Evolutionary conservation across 2,113 vertebrate species (phyloP).

Genomic region (Motacilla alba): DNA sequence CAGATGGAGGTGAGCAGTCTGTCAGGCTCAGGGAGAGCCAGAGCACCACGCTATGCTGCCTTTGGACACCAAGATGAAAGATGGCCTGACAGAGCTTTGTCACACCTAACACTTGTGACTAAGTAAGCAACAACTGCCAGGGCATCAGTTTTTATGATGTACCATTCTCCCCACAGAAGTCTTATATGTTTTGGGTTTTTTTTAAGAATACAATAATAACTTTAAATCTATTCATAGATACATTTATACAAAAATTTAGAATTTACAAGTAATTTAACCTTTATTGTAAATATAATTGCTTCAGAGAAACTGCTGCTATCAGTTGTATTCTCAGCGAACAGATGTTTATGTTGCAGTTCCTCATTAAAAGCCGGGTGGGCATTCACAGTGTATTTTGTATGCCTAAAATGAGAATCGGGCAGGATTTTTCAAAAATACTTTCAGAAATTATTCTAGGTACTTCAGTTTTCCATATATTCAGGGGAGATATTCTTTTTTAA

Average conservation of each 20-base stretch:
- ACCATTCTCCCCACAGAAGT: neutral
- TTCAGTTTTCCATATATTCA: neutral
- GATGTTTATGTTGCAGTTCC: neutral
- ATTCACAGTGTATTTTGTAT: neutral
- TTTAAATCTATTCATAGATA: neutral
- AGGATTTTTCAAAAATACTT: neutral
- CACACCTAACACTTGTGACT: neutral
- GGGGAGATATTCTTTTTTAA: neutral
- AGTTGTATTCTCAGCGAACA: neutral
- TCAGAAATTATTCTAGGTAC: neutral
- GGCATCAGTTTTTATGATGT: neutral
- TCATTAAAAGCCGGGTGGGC: neutral
- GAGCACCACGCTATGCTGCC: neutral
- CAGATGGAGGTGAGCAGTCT: neutral
- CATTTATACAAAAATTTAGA: neutral
- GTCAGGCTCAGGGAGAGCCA: accelerated
- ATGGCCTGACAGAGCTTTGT: neutral
- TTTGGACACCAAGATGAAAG: neutral
- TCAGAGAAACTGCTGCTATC: neutral
- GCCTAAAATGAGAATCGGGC: neutral
- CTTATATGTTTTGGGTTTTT: neutral
- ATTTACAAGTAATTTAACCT: neutral
- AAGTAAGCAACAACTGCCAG: neutral
- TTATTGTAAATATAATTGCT: neutral
- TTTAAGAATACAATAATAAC: neutral